These are phyloP conservation scores for Leucania comma DNA, from an alignment of 2,888 invertebrate genomes.

Conservation along the genomic window DNA sequence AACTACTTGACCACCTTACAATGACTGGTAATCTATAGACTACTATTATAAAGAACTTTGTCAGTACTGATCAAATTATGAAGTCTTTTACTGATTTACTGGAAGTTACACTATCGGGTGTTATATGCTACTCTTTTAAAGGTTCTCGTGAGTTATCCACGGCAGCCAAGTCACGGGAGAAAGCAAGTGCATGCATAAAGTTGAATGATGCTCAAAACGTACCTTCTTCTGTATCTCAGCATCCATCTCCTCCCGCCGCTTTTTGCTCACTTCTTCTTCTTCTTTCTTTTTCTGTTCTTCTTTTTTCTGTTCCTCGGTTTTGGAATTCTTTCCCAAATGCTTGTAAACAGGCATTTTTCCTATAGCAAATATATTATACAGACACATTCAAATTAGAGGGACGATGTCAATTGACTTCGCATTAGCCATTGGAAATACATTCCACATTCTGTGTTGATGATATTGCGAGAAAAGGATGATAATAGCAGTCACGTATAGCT, in stretches of 20 bases:
- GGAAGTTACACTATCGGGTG: too few species aligned
- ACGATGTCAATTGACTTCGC: background rate
- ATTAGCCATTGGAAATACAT: background rate
- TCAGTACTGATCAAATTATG: too few species aligned
- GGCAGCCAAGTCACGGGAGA: too few species aligned
- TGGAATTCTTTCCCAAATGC: constrained; percentile 79
- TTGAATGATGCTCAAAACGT: constrained; percentile 1
- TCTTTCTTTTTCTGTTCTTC: constrained; percentile 85
- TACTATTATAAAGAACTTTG: too few species aligned
- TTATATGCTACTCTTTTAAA: too few species aligned
- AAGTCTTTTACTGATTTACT: too few species aligned
- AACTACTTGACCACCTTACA: too few species aligned
- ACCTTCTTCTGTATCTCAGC: constrained; percentile 90
- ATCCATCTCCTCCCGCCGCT: constrained; percentile 89
- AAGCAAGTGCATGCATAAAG: too few species aligned
- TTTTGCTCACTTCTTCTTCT: constrained; percentile 82
- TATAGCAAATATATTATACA: constrained; percentile 62
- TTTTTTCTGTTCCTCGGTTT: constrained; percentile 86
- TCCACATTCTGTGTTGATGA: background rate
- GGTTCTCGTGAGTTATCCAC: too few species aligned
- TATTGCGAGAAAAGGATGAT: background rate
- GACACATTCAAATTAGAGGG: constrained; percentile 29
- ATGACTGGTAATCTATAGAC: too few species aligned
- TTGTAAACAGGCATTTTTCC: constrained; percentile 95
- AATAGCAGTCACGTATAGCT: background rate